Base-by-base conservation (phyloP, 1,140 invertebrate genomes). In the Tetramorium simillimum region DNA sequence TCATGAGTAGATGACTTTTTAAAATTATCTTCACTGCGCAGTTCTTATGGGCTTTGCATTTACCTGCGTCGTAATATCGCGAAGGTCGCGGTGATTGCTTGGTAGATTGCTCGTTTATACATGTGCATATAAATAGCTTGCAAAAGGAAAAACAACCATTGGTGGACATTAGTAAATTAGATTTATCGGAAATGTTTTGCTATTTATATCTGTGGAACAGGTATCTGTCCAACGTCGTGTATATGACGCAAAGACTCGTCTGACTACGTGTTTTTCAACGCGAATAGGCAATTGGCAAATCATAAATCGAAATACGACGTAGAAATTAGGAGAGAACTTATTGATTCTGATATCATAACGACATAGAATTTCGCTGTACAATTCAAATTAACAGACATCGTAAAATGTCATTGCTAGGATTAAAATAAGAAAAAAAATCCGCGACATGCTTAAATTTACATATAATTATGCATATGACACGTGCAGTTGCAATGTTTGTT, bases 121-220 rank as follows among this genome's bases (percentile, higher is more conserved):
- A 12, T n/a, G 10, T 70, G 24, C 24, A 60, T 49, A 84, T 84
- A 84, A 84, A 75, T 84, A 84, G n/a, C 53, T 49, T 9, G 53
- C 9, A 18, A 46, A 73, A 21, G 43, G 5, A 73, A 75, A 60
- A 84, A 49, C 40, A 60, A 9, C 5, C 14, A 60, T 84, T 9
- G 12, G 2, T 3, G 18, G 24, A 73, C 40, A 82, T 40, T 40
- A 16, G n/a, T 18, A 2, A 53, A 28, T 33, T 24, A 58, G 16
- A 40, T 81, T 37, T 82, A 43, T 82, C 24, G 69, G 53, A 73
- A 75, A 60, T 3, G 9, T 49, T 73, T 73, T 43, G 24, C 69
- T 84, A 84, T 84, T 84, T 84, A 84, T 84, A 62, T 60, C 40
- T 28, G 1, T 37, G 24, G n/a, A 70, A 75, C 80, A 75, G 69